A percentile compares a stretch with the other conserved stretches of the same genome.
Evolutionary conservation across 1,140 invertebrate genomes (phyloP).

Genomic region (Aphidius gifuensis): DNA sequence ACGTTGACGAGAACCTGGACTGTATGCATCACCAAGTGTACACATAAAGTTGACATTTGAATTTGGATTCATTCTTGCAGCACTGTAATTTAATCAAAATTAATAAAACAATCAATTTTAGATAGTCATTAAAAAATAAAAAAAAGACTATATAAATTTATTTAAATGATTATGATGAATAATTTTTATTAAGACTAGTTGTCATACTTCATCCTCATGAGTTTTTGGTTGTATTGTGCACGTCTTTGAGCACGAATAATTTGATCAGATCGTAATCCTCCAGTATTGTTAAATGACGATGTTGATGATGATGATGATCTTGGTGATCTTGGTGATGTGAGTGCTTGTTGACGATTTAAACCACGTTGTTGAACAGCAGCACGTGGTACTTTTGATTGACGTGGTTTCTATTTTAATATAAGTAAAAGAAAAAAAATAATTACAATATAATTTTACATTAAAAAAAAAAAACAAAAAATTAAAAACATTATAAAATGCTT

Average conservation of each 20-base stretch:
- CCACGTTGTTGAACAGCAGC: conserved; percentile 38
- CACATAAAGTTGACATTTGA: conserved; percentile 43
- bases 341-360: conserved; percentile 40
- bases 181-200: background rate
- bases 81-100: conserved; percentile 28
- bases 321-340: conserved; percentile 39
- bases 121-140: background rate
- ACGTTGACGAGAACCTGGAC: conserved; percentile 29
- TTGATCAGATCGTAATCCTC: conserved; percentile 48
- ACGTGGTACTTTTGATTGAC: conserved; percentile 33
- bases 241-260: conserved; percentile 47
- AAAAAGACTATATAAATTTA: background rate
- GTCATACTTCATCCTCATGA: conserved; percentile 50
- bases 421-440: background rate
- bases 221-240: conserved; percentile 48
- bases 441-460: too few relatives aligned
- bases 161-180: too few relatives aligned
- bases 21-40: conserved; percentile 36
- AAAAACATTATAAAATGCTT: conserved; percentile 22
- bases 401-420: conserved; percentile 33
- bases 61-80: conserved; percentile 32
- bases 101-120: background rate
- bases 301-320: too few relatives aligned
- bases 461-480: conserved; percentile 4
- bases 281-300: conserved; percentile 30